Conservation (phyloP, 2,797 vertebrate genomes). For the Anolis apletophallus region DNA sequence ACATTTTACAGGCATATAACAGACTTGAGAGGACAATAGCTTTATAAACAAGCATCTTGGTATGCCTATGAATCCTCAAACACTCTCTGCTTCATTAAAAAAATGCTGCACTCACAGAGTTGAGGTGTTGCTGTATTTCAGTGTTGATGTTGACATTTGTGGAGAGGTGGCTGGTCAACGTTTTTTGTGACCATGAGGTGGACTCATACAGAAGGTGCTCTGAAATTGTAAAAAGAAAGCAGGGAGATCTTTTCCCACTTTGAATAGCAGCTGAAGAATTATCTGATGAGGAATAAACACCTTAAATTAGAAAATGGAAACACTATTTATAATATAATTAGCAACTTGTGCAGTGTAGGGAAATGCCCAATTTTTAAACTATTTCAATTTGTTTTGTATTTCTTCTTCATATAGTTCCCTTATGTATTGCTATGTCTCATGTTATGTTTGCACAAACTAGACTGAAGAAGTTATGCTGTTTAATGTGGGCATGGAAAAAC, state of each 20-base stretch:
- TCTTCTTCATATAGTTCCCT: background rate
- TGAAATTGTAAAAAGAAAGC: background rate
- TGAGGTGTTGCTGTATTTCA: too few species aligned
- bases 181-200: too few species aligned
- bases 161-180: too few species aligned
- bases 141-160: too few species aligned
- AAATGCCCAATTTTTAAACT: conserved; percentile 8
- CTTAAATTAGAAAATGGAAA: background rate
- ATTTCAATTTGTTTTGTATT: conserved; percentile 17
- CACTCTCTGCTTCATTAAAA: too few species aligned
- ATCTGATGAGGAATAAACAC: background rate
- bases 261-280: background rate
- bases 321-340: background rate
- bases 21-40: too few species aligned
- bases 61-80: too few species aligned
- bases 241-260: background rate
- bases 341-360: background rate
- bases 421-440: background rate
- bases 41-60: too few species aligned
- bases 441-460: background rate
- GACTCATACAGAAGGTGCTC: background rate
- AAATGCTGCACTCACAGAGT: too few species aligned
- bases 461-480: background rate
- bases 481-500: background rate
- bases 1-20: too few species aligned